Base-by-base conservation (phyloP, 1,140 invertebrate species). In the Cotesia vestalis region DNA sequence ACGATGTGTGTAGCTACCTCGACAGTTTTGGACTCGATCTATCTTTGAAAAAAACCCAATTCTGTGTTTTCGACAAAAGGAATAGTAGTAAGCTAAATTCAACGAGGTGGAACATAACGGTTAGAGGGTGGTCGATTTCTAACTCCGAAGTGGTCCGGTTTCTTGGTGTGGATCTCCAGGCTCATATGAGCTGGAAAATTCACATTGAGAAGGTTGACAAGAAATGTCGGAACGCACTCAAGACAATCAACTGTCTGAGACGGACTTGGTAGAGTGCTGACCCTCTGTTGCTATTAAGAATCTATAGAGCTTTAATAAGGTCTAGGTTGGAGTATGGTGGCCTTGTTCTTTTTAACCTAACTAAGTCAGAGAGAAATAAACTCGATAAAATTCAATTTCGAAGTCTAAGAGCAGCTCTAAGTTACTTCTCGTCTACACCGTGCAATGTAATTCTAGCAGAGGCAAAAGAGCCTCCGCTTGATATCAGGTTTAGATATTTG, bases 311-410 rank as follows among this genome's bases (percentile, higher is more conserved):
- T 12, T 63, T 59, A 34, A 40, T 75, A 5, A 14, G 69, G 0
- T 69, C 73, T 6, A 53, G 66, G 17, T 62, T 75, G 5, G 69
- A 75, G 38, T 75, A 75, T 59, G 63, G 14, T 0, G 52, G 14
- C 2, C 64, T 55, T 35, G 40, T 72, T 4, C 71, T 62, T 46
- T 69, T 40, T 66, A 60, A 60, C 57, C 4, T 53, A 12, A 9
- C n/a, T 53, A 14, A 68, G 9, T 12, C 17, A 11, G 5, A 53
- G 3, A 20, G 6, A n/a, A 9, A 0, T 11, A 66, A 51, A 4
- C 14, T 74, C 0, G 73, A 74, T 34, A 69, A 52, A 57, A 68
- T 68, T 57, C 66, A 74, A 38, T 64, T 55, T 62, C 27, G 38
- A 36, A 62, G 68, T n/a, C 14, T 74, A 52, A 64, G 68, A 55